phyloP scores from a whole-genome alignment of 2,797 vertebrate genomes.

The Sebastes nivosus region DNA sequence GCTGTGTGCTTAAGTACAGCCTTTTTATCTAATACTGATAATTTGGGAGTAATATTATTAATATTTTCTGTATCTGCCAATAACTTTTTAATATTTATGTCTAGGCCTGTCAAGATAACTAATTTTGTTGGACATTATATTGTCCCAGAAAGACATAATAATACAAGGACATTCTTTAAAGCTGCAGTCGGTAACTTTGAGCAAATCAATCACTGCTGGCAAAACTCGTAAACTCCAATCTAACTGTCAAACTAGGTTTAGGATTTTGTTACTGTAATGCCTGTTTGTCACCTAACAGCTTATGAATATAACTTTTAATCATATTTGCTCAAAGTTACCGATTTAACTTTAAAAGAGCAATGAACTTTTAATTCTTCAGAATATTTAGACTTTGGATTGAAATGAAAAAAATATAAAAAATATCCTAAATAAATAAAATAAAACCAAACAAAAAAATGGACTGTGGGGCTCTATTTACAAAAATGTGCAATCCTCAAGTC shows the following conservation, averaged over 20 bases:
- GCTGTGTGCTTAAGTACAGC: neutral
- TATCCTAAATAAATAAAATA: neutral
- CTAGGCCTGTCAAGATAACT: neutral
- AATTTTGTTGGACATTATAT: accelerated
- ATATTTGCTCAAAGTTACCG: no score
- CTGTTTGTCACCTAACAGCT: no score
- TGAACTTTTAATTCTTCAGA: neutral
- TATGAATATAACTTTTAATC: no score
- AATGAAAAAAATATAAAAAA: neutral
- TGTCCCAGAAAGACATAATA: neutral
- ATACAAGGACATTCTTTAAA: neutral
- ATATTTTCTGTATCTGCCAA: neutral
- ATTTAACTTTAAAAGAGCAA: neutral
- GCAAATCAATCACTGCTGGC: no score
- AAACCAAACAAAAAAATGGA: neutral
- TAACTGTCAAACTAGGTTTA: no score
- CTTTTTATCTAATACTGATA: neutral
- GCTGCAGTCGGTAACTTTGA: no score
- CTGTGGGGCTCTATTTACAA: neutral
- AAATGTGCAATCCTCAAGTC: no score
- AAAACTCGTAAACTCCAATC: accelerated
- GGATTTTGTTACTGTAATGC: no score
- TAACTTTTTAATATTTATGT: neutral
- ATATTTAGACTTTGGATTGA: neutral
- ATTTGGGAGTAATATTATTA: neutral